phyloP scores from a whole-genome alignment of 2,113 vertebrate genomes.

The Blennius ocellaris region DNA sequence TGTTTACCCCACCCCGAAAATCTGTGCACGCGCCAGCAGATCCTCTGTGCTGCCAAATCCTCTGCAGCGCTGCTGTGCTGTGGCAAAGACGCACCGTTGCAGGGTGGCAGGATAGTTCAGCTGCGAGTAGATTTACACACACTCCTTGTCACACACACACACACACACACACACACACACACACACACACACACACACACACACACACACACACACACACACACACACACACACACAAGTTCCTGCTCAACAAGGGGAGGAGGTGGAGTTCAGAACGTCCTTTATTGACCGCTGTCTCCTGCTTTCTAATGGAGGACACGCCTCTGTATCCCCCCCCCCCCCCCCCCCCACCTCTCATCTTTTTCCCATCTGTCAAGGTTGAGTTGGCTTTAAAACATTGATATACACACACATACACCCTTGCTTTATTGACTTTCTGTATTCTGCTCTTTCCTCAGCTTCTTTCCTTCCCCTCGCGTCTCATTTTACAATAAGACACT shows the following conservation, averaged over 20 bases:
- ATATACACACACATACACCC: constrained; percentile 15
- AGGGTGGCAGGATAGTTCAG: constrained; percentile 64
- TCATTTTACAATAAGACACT: constrained; percentile 13
- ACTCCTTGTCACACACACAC: constrained; percentile 53
- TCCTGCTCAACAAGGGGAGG: constrained; percentile 58
- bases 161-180: constrained; percentile 55
- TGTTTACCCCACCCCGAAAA: constrained; percentile 57
- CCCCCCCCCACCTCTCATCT: constrained; percentile 30
- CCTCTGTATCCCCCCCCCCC: constrained; percentile 9
- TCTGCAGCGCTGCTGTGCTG: constrained; percentile 72
- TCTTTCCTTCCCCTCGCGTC: constrained; percentile 1
- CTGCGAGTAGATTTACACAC: constrained; percentile 60
- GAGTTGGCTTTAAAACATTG: constrained; percentile 46
- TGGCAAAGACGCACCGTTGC: constrained; percentile 48
- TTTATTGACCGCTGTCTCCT: constrained; percentile 71
- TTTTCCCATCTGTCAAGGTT: constrained; percentile 40
- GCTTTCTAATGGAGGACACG: constrained; percentile 44
- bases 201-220: constrained; percentile 55
- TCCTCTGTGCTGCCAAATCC: constrained; percentile 69
- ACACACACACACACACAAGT: constrained; percentile 59
- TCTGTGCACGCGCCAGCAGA: constrained; percentile 47
- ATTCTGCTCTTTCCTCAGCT: constrained; percentile 1
- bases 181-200: constrained; percentile 55
- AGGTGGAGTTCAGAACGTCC: constrained; percentile 69
- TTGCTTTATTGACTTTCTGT: constrained; percentile 9